Evolutionary conservation across 2,888 invertebrate species (phyloP).

Genomic region (Pristionchus mayeri): DNA sequence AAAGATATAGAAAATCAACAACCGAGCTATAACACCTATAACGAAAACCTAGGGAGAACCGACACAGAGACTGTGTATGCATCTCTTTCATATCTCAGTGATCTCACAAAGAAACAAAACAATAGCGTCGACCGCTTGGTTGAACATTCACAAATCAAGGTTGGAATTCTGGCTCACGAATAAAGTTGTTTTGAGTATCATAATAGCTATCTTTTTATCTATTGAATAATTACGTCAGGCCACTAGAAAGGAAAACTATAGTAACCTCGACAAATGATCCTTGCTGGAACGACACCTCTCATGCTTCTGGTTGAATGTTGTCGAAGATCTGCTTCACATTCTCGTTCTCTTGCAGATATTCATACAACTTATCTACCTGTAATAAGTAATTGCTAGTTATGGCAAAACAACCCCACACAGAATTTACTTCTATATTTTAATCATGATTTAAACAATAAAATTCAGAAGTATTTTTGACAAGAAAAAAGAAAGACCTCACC

Average conservation of each 20-base stretch:
- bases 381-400: not conserved
- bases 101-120: not conserved
- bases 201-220: not conserved
- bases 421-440: too few relatives aligned
- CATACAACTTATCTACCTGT: slow-evolving; percentile 57
- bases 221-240: not conserved
- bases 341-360: slow-evolving; percentile 56
- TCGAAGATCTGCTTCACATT: slow-evolving; percentile 59
- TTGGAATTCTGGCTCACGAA: slow-evolving; percentile 23
- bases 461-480: not conserved
- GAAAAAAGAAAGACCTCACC: slow-evolving; percentile 33
- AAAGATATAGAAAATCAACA: not conserved
- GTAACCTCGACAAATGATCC: not conserved
- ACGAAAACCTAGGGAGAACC: not conserved
- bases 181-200: not conserved
- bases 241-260: not conserved
- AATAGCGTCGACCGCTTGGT: not conserved
- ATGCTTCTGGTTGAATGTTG: slow-evolving; percentile 53
- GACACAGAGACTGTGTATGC: not conserved
- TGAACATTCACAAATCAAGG: not conserved
- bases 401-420: too few relatives aligned
- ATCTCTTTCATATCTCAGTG: slow-evolving; percentile 21
- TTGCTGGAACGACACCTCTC: slow-evolving; percentile 14
- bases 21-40: slow-evolving; percentile 13
- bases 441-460: too few relatives aligned